Percentiles rank a stretch among this genome's conserved stretches.
Evolutionary conservation across 1,140 invertebrate species (phyloP).

Genomic region (Drosophila pandora): DNA sequence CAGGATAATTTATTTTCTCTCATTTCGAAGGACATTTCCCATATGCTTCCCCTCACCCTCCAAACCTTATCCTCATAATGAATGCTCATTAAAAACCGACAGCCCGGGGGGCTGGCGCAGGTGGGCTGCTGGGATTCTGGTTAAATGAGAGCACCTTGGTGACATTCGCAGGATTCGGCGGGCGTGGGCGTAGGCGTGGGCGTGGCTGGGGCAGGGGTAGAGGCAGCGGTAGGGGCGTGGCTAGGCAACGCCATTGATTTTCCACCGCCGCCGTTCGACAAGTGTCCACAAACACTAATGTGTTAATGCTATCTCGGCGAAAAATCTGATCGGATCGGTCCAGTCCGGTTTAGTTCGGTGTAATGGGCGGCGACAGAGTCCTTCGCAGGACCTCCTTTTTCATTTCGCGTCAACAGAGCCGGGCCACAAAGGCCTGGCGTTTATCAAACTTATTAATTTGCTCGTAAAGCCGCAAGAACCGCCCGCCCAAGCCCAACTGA

Average conservation of each 20-base stretch:
- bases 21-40: background rate
- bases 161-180: constrained; percentile 4
- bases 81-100: constrained; percentile 53
- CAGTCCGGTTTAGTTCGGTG: background rate
- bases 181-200: background rate
- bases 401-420: constrained; percentile 46
- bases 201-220: too few relatives aligned
- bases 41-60: background rate
- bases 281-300: constrained; percentile 13
- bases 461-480: constrained; percentile 28
- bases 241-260: constrained; percentile 24
- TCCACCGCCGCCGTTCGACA: background rate
- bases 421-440: constrained; percentile 14
- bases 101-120: constrained; percentile 3
- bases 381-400: constrained; percentile 23
- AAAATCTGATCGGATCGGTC: background rate
- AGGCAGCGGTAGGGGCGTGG: background rate
- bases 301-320: background rate
- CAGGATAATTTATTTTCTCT: background rate
- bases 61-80: constrained; percentile 21
- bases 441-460: constrained; percentile 64
- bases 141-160: constrained; percentile 11
- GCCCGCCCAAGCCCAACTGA: background rate
- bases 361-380: background rate
- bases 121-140: background rate